A percentile compares a stretch with the other conserved stretches of the same genome.
Evolutionary conservation across 1,140 invertebrate genomes (phyloP).

Genomic region (Drosophila triauraria): DNA sequence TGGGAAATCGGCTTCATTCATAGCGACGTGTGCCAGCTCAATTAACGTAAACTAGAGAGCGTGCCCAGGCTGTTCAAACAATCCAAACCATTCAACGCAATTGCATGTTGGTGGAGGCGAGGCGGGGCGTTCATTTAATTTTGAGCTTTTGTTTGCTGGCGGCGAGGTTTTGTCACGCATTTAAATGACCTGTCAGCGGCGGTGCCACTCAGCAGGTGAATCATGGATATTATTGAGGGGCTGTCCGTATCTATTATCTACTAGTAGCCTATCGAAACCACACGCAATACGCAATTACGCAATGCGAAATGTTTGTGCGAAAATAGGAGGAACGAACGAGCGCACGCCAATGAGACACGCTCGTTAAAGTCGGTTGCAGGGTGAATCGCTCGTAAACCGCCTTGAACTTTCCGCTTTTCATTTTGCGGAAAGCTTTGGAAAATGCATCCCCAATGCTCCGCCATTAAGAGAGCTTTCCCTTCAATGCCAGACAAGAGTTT

Average conservation of each 20-base stretch:
- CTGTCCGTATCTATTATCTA: conserved; percentile 7
- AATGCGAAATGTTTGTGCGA: conserved; percentile 5
- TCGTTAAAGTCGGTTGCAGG: conserved; percentile 13
- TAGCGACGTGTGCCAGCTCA: conserved; percentile 64
- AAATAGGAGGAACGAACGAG: neutral
- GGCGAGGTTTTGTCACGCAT: conserved; percentile 42
- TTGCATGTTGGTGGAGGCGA: conserved; percentile 27
- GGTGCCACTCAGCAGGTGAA: conserved; percentile 27
- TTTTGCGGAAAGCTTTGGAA: conserved; percentile 23
- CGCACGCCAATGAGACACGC: conserved; percentile 29
- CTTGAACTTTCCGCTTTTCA: conserved; percentile 31
- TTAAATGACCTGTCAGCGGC: conserved; percentile 42
- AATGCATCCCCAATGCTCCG: conserved; percentile 22
- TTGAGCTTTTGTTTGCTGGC: conserved; percentile 38
- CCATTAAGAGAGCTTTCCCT: conserved; percentile 55
- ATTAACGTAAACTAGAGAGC: conserved; percentile 71
- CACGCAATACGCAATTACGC: conserved; percentile 15
- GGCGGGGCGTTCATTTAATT: conserved; percentile 25
- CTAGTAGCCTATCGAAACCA: neutral
- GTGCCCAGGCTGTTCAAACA: conserved; percentile 58
- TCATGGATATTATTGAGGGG: conserved; percentile 19
- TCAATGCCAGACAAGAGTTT: conserved; percentile 64
- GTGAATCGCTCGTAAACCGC: conserved; percentile 4
- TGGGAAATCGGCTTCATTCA: conserved; percentile 23
- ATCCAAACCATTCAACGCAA: conserved; percentile 46